Base-by-base conservation (phyloP, 2,888 invertebrate genomes). In the Tetragonisca angustula region DNA sequence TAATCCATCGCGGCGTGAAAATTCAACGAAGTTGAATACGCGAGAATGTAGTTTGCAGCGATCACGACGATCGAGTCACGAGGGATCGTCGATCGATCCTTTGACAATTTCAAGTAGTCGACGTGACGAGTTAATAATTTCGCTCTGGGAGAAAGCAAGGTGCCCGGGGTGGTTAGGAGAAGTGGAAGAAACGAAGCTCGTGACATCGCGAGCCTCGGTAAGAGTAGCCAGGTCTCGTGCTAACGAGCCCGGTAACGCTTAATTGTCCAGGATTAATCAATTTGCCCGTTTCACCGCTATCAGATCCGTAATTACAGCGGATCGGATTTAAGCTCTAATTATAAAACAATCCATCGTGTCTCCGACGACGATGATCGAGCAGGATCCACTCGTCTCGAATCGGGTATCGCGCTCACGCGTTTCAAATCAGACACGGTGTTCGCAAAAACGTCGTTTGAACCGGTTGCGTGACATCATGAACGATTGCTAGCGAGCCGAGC, bases 251-350 rank as follows among this genome's bases (percentile, higher is more conserved):
- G 76, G 80, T 77, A 82, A 74, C 79, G 77, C 67, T 81, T 78
- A 79, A 85, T 87, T 81, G 76, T 68, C 75, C 70, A 73, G 74
- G 78, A 87, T 87, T 87, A 87, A 87, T 87, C 83, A 87, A 87
- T 87, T 84, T 80, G 71, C 87, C 36, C 49, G 71, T 74, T 43
- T 43, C 9, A 73, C 75, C 75, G 70, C 43, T 79, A 71, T 79
- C 73, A 72, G 79, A 56, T 32, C 73, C 68, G 17, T 87, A 87
- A 87, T 87, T 87, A 87, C 49, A 65, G 56, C 70, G 71, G 43
- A 43, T 71, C 59, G 50, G 76, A 65, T 76, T 87, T 78, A 80
- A 76, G 74, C 69, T 74, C 79, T 56, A 84, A 87, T 87, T 87
- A 87, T 79, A 81, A 87, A 87, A 87, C 77, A 79, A 87, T 87